Conservation (phyloP, 2,113 vertebrate species). For the Ceyx cyanopectus region DNA sequence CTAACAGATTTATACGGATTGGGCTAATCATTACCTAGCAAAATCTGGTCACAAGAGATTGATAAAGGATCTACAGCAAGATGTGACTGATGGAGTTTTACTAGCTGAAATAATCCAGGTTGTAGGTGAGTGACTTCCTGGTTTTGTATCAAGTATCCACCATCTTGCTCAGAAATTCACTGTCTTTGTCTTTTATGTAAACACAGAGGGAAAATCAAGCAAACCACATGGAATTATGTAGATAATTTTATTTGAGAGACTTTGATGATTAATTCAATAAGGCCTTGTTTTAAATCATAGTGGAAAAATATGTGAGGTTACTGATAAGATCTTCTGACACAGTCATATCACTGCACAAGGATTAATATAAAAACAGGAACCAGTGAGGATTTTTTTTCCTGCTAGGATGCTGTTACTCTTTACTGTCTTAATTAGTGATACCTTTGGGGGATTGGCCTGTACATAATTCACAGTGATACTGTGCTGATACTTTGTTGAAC, state of each 20-base stretch:
- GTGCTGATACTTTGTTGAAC: not conserved
- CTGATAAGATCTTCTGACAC: not conserved
- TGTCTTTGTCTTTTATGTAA: not conserved
- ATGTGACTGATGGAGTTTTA: constrained; percentile 95
- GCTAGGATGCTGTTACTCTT: not conserved
- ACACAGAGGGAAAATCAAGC: not conserved
- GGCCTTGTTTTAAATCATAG: not conserved
- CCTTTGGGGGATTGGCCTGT: not conserved
- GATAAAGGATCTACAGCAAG: constrained; percentile 97
- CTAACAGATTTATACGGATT: constrained; percentile 96
- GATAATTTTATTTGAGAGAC: not conserved
- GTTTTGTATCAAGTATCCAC: not conserved
- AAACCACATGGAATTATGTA: not conserved
- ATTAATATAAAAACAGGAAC: not conserved
- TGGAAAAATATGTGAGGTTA: not conserved
- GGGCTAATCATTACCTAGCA: constrained; percentile 97
- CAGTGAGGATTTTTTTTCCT: not conserved
- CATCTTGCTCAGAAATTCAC: not conserved
- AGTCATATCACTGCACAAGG: not conserved
- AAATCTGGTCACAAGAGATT: constrained; percentile 96
- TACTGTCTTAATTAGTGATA: not conserved
- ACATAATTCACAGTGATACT: constrained; percentile 3
- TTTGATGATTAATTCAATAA: constrained; percentile 9
- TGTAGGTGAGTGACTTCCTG: constrained; percentile 85
- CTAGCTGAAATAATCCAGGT: constrained; percentile 98